A percentile compares a stretch with the other conserved stretches of the same genome.
These are phyloP conservation scores for Olivierus martensii DNA, from an alignment of 1,140 invertebrate genomes.

Conservation along the genomic window DNA sequence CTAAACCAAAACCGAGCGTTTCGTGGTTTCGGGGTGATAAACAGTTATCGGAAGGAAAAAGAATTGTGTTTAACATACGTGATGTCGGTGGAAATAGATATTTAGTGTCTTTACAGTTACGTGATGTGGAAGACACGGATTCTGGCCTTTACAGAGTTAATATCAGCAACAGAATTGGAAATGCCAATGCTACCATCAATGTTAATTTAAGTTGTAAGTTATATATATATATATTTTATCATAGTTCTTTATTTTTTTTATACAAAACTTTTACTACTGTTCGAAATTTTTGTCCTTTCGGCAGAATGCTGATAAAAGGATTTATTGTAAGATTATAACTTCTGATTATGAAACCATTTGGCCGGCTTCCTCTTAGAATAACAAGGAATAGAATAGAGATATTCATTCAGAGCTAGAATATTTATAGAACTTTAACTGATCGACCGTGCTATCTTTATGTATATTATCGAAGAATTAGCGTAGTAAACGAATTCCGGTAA, in stretches of 20 bases:
- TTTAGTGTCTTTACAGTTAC: not conserved
- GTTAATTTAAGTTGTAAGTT: not conserved
- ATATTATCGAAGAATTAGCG: no score
- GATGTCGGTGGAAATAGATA: conserved; percentile 2
- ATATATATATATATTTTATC: not conserved
- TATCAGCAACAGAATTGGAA: not conserved
- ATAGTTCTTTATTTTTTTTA: no score
- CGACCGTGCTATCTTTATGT: no score
- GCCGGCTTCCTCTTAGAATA: not conserved
- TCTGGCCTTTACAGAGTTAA: not conserved
- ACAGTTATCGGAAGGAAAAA: conserved; percentile 3
- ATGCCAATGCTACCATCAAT: not conserved
- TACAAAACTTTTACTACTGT: no score
- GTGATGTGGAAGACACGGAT: not conserved
- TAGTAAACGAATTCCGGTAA: no score
- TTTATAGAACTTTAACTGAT: no score
- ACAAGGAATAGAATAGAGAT: not conserved
- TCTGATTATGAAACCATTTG: not conserved
- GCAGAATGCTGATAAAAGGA: no score
- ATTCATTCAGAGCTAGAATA: not conserved
- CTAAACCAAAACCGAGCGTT: conserved; percentile 79
- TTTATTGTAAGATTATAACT: no score
- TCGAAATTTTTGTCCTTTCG: no score
- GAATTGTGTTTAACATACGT: conserved; percentile 6
- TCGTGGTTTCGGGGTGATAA: conserved; percentile 77